These are phyloP conservation scores for Carassius carassius DNA, from an alignment of 2,113 vertebrate genomes.

Conservation along the genomic window DNA sequence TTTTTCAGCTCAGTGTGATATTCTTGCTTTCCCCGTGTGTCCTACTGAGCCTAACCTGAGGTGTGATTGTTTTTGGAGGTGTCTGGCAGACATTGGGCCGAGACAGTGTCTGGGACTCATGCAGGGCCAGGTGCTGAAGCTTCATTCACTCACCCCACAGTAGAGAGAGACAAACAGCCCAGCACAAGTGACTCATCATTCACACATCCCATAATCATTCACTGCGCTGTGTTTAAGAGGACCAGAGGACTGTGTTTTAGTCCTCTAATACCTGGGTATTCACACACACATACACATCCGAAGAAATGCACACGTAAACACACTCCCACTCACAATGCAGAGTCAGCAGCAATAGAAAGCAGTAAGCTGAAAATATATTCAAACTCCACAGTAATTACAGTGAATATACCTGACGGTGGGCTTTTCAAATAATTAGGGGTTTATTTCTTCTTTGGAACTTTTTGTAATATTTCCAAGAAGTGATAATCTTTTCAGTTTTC, in stretches of 20 bases:
- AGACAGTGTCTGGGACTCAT: constrained; percentile 27
- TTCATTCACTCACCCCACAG: constrained; percentile 5
- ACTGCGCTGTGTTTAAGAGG: constrained; percentile 23
- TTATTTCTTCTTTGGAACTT: constrained; percentile 41
- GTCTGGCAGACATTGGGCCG: neutral
- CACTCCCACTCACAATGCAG: constrained; percentile 26
- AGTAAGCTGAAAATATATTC: constrained; percentile 47
- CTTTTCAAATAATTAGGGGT: constrained; percentile 43
- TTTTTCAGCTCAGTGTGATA: constrained; percentile 39
- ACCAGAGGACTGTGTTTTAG: constrained; percentile 33
- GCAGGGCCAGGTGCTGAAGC: neutral
- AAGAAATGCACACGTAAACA: constrained; percentile 26
- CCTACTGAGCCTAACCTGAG: constrained; percentile 34
- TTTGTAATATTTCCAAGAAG: constrained; percentile 33
- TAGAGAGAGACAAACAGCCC: constrained; percentile 29
- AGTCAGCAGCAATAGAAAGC: constrained; percentile 46
- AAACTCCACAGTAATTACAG: constrained; percentile 51
- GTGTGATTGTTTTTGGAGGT: constrained; percentile 43
- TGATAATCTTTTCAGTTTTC: constrained; percentile 43
- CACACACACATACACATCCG: constrained; percentile 1
- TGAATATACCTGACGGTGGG: constrained; percentile 57
- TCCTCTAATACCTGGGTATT: constrained; percentile 24
- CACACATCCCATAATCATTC: constrained; percentile 35
- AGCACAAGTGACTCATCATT: constrained; percentile 20
- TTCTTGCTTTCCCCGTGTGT: neutral